A percentile compares a stretch with the other conserved stretches of the same genome.
Evolutionary conservation across 1,140 invertebrate species (phyloP).

Genomic region (Drosophila triauraria): DNA sequence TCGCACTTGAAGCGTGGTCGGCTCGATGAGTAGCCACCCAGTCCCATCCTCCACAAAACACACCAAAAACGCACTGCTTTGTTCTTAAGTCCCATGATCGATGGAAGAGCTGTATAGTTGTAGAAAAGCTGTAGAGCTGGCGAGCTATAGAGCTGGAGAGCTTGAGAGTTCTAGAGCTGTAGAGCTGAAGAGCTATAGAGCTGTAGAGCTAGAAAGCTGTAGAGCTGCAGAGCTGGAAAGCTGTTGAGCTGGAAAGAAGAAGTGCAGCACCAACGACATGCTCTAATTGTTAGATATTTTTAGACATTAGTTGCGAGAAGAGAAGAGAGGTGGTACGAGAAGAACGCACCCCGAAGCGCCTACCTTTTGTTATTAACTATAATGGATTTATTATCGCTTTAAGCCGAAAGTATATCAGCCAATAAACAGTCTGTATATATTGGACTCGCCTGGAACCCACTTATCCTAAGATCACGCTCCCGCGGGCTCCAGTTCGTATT

Average conservation of each 20-base stretch:
- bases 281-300: conserved; percentile 79
- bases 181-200: no score
- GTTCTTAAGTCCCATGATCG: conserved; percentile 37
- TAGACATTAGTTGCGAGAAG: conserved; percentile 59
- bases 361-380: conserved; percentile 68
- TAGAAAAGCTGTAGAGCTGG: not conserved
- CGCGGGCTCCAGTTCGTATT: conserved; percentile 28
- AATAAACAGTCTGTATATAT: conserved; percentile 42
- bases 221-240: no score
- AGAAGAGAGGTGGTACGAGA: conserved; percentile 28
- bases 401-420: conserved; percentile 65
- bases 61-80: conserved; percentile 71
- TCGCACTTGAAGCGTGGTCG: conserved; percentile 76
- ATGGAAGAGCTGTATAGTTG: conserved; percentile 19
- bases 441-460: conserved; percentile 29
- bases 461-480: conserved; percentile 23
- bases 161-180: no score
- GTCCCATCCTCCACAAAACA: conserved; percentile 27
- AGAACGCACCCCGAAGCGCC: conserved; percentile 39
- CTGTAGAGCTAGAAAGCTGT: no score
- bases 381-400: conserved; percentile 67
- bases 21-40: conserved; percentile 41
- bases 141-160: no score
- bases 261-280: conserved; percentile 44
- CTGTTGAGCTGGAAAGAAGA: not conserved